A percentile compares a stretch with the other conserved stretches of the same genome.
These are phyloP conservation scores for Ibidorhyncha struthersii DNA, from an alignment of 2,113 vertebrate species.

Conservation along the genomic window DNA sequence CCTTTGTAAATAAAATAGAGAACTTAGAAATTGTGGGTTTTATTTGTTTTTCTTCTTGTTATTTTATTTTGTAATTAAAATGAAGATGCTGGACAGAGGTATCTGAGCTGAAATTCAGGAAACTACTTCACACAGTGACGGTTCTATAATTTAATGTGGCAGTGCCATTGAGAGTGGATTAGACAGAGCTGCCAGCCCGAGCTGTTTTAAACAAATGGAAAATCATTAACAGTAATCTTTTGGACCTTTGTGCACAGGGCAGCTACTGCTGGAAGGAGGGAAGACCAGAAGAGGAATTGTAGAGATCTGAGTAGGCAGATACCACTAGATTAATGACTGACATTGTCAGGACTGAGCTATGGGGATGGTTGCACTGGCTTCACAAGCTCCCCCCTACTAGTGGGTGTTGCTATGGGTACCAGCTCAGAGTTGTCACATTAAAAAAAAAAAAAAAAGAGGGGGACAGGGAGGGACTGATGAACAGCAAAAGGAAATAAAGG, in stretches of 20 bases:
- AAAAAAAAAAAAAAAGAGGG: background rate
- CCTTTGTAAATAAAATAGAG: background rate
- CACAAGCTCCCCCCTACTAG: constrained; percentile 26
- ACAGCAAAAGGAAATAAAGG: constrained; percentile 55
- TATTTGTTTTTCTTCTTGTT: background rate
- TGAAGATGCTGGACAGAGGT: background rate
- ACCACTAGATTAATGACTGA: constrained; percentile 68
- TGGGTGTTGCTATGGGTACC: constrained; percentile 81
- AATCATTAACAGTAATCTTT: constrained; percentile 74
- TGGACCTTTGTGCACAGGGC: constrained; percentile 54
- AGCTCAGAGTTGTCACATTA: constrained; percentile 70
- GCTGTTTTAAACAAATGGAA: constrained; percentile 71
- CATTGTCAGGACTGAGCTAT: constrained; percentile 55
- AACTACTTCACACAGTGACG: constrained; percentile 22
- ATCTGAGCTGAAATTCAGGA: constrained; percentile 20
- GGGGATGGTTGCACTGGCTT: constrained; percentile 17
- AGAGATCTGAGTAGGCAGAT: constrained; percentile 63
- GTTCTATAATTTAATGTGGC: constrained; percentile 57
- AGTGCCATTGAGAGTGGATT: constrained; percentile 63
- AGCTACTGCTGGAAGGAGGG: constrained; percentile 58
- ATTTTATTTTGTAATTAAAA: constrained; percentile 12
- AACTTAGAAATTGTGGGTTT: background rate
- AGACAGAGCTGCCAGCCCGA: constrained; percentile 64
- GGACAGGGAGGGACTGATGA: constrained; percentile 55
- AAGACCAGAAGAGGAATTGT: constrained; percentile 52